Evolutionary conservation across 2,888 invertebrate species (phyloP).

Genomic region (Aromia moschata): DNA sequence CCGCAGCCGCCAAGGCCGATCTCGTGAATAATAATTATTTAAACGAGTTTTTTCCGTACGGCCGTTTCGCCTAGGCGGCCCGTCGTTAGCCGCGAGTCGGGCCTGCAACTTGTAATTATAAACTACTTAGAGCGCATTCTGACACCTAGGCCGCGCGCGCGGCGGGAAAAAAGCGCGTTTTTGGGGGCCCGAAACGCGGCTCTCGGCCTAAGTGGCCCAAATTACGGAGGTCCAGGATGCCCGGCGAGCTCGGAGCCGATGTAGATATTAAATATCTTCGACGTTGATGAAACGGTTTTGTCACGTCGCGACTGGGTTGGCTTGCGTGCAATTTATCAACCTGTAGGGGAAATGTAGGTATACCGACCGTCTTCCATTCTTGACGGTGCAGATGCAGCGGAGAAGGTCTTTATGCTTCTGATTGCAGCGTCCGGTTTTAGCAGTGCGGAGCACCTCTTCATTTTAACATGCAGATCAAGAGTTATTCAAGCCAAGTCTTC

Average conservation of each 20-base stretch:
- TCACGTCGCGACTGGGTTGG: neutral
- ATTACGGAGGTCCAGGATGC: slow-evolving; percentile 23
- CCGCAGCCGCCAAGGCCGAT: slow-evolving; percentile 25
- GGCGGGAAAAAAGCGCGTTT: slow-evolving; percentile 37
- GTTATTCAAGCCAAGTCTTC: too few relatives aligned
- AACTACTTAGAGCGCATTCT: slow-evolving; percentile 57
- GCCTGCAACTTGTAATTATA: slow-evolving; percentile 55
- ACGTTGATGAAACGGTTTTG: neutral
- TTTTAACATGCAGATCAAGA: too few relatives aligned
- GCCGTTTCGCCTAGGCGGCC: slow-evolving; percentile 36
- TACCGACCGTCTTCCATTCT: too few relatives aligned
- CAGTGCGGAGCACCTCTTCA: too few relatives aligned
- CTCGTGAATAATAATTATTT: slow-evolving; percentile 39
- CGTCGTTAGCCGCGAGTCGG: slow-evolving; percentile 43
- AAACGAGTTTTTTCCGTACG: slow-evolving; percentile 40
- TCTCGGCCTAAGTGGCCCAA: slow-evolving; percentile 26
- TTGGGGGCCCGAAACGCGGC: slow-evolving; percentile 8
- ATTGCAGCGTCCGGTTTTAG: too few relatives aligned
- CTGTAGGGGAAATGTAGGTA: neutral
- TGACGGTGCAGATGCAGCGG: too few relatives aligned
- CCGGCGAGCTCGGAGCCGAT: slow-evolving; percentile 13
- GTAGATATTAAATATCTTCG: slow-evolving; percentile 31
- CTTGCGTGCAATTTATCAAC: neutral
- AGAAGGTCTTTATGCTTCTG: too few relatives aligned
- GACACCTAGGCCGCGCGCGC: slow-evolving; percentile 52